Conservation (phyloP, 1,140 invertebrate species). For the Prorops nasuta region DNA sequence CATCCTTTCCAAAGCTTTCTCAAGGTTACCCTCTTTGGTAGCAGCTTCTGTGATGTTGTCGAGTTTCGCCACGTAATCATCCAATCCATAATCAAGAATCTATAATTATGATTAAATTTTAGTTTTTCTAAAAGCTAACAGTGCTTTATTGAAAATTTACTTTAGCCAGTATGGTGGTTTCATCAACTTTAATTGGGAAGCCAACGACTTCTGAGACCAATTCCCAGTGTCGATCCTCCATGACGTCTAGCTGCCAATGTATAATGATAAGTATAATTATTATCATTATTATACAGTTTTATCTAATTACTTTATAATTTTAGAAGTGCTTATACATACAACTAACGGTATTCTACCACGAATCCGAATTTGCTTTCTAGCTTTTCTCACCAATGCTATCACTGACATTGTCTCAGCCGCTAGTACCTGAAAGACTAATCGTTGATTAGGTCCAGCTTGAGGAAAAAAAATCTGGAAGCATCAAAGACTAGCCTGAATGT, state of each 20-base stretch:
- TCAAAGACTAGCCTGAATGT: constrained; percentile 65
- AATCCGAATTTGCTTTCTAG: constrained; percentile 81
- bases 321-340: constrained; percentile 25
- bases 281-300: constrained; percentile 4
- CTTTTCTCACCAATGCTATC: constrained; percentile 81
- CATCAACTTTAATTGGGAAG: constrained; percentile 85
- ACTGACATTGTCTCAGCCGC: constrained; percentile 87
- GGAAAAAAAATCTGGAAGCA: constrained; percentile 56
- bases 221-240: constrained; percentile 94
- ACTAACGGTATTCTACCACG: constrained; percentile 72
- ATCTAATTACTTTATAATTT: neutral
- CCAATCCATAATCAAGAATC: constrained; percentile 90
- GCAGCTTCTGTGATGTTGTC: constrained; percentile 92
- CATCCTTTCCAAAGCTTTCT: constrained; percentile 89
- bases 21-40: constrained; percentile 91
- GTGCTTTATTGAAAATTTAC: constrained; percentile 28
- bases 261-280: constrained; percentile 5
- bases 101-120: constrained; percentile 29
- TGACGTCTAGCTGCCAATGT: constrained; percentile 63
- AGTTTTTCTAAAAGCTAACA: neutral
- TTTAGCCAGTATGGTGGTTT: constrained; percentile 81
- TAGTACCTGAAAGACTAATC: constrained; percentile 59
- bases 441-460: neutral
- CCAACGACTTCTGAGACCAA: constrained; percentile 94
- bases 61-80: constrained; percentile 88